Conservation (phyloP, 2,113 vertebrate genomes). For the Megaleporinus macrocephalus region DNA sequence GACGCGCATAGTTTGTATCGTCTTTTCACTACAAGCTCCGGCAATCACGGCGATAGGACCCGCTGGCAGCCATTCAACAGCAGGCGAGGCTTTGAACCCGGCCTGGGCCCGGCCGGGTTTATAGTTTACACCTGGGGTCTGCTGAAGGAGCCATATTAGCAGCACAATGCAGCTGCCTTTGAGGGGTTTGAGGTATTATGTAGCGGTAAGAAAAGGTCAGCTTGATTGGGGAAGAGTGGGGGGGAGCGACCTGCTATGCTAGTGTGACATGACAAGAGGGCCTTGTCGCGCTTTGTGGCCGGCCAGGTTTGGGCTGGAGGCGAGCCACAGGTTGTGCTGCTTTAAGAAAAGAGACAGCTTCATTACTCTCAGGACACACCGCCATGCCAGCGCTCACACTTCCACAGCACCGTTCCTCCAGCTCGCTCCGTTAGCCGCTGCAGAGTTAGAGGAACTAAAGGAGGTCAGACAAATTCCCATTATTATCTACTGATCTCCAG, state of each 20-base stretch:
- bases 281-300: constrained; percentile 32
- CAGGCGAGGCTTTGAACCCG: constrained; percentile 66
- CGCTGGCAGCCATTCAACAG: constrained; percentile 69
- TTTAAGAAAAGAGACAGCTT: constrained; percentile 18
- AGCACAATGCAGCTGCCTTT: constrained; percentile 64
- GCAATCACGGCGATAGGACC: constrained; percentile 64
- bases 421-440: neutral
- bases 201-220: constrained; percentile 57
- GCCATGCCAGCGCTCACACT: neutral
- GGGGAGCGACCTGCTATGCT: constrained; percentile 54
- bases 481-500: no score
- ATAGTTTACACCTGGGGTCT: constrained; percentile 65
- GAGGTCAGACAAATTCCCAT: no score
- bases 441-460: neutral
- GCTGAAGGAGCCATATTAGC: constrained; percentile 61
- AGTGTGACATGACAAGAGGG: constrained; percentile 66
- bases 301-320: constrained; percentile 41
- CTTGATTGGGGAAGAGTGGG: constrained; percentile 57
- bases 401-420: neutral
- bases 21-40: constrained; percentile 72
- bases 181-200: constrained; percentile 56
- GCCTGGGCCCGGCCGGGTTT: constrained; percentile 57
- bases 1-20: constrained; percentile 75
- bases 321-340: constrained; percentile 14
- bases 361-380: constrained; percentile 12